Evolutionary conservation across 2,797 vertebrate species (phyloP).

Genomic region (Euthynnus affinis): DNA sequence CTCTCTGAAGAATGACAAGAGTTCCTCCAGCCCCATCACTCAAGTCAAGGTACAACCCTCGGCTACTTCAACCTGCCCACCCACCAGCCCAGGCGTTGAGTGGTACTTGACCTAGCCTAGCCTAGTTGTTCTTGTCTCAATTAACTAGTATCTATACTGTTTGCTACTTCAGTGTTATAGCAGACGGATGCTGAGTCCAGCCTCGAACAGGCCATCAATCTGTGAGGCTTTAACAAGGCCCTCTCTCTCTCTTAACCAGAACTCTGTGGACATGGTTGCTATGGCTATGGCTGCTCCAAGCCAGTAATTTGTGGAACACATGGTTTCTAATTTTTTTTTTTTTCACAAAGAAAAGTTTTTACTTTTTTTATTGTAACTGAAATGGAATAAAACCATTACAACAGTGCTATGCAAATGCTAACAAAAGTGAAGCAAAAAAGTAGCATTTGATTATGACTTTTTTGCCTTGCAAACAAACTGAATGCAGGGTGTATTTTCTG

Average conservation of each 20-base stretch:
- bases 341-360: constrained; percentile 68
- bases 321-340: constrained; percentile 68
- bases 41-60: constrained; percentile 94
- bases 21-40: constrained; percentile 96
- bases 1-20: constrained; percentile 98
- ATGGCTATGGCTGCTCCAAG: constrained; percentile 76
- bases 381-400: constrained; percentile 68
- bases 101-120: constrained; percentile 76
- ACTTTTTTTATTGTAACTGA: constrained; percentile 48
- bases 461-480: constrained; percentile 70
- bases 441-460: constrained; percentile 47
- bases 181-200: constrained; percentile 49
- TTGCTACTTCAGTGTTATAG: constrained; percentile 53
- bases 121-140: constrained; percentile 56
- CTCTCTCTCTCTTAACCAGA: constrained; percentile 77
- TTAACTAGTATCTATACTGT: constrained; percentile 62
- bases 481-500: constrained; percentile 61
- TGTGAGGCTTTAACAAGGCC: constrained; percentile 81
- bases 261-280: constrained; percentile 85
- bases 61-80: constrained; percentile 51
- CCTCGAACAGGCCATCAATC: constrained; percentile 81
- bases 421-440: constrained; percentile 57
- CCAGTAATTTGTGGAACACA: constrained; percentile 82
- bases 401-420: constrained; percentile 46
- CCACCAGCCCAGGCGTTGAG: constrained; percentile 55